Percentiles rank a stretch among this genome's conserved stretches.
Evolutionary conservation across 1,140 invertebrate species (phyloP).

Genomic region (Lutraria rhynchaena): DNA sequence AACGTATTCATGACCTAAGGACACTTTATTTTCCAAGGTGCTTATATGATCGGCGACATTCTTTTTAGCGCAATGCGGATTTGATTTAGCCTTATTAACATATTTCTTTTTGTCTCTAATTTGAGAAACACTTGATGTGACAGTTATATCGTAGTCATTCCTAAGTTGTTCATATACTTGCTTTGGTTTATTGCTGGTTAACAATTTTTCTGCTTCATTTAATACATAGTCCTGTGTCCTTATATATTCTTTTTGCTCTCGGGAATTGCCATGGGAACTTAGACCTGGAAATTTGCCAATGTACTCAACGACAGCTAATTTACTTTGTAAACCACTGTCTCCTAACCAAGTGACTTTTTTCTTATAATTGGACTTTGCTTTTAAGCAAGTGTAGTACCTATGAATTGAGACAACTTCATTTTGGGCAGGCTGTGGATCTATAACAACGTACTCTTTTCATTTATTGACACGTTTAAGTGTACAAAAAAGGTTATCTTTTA

Average conservation of each 20-base stretch:
- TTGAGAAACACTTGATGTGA: background rate
- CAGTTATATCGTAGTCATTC: conserved; percentile 9
- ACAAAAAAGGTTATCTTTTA: background rate
- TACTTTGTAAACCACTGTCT: background rate
- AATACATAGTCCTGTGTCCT: conserved; percentile 15
- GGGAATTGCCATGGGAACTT: conserved; percentile 1
- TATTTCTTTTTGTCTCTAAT: conserved; percentile 15
- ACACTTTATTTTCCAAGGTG: conserved; percentile 17
- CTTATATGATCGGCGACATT: conserved; percentile 49
- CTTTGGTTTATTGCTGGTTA: background rate
- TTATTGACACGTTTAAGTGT: background rate
- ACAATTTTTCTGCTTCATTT: background rate
- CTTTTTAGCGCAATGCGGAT: background rate
- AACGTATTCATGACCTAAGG: conserved; percentile 4
- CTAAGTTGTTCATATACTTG: conserved; percentile 4
- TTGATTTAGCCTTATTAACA: background rate
- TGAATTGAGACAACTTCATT: background rate
- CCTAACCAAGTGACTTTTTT: conserved; percentile 39
- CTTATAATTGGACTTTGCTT: background rate
- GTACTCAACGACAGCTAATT: conserved; percentile 30
- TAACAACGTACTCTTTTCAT: background rate
- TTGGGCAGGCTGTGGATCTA: conserved; percentile 8
- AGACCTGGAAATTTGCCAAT: conserved; percentile 36
- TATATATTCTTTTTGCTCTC: background rate
- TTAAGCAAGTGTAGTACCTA: conserved; percentile 8